Conservation (phyloP, 2,888 invertebrate species). For the Theretra japonica region DNA sequence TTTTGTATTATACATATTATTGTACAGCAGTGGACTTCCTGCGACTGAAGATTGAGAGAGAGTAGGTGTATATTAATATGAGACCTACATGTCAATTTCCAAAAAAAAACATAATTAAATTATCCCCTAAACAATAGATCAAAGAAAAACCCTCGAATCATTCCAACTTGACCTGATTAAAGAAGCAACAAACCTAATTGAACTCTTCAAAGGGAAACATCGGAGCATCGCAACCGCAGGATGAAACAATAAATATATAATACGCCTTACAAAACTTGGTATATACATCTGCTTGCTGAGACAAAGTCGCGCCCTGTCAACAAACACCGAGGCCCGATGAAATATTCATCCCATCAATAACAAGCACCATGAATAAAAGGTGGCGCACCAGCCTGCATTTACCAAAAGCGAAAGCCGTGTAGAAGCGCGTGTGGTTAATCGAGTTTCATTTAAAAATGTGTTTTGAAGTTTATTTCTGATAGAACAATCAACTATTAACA, state of each 20-base stretch:
- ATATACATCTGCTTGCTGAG: constrained; percentile 15
- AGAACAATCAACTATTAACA: neutral
- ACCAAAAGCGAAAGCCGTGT: constrained; percentile 7
- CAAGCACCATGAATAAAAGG: neutral
- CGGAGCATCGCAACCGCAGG: neutral
- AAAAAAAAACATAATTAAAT: no score
- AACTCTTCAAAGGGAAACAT: neutral
- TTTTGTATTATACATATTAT: no score
- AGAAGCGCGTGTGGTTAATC: neutral
- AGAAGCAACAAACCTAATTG: neutral
- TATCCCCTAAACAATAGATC: no score
- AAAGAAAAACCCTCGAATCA: no score
- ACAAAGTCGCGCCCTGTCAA: neutral
- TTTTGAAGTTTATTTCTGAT: neutral
- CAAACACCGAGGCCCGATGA: neutral
- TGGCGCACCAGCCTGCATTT: neutral
- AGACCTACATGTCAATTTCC: no score
- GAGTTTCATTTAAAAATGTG: neutral
- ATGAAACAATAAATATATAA: constrained; percentile 13
- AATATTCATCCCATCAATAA: constrained; percentile 25
- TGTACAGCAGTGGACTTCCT: no score
- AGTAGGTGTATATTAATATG: no score
- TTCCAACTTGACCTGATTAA: no score
- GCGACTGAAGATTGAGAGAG: no score
- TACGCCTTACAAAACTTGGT: constrained; percentile 11